These are phyloP conservation scores for Hesperia comma DNA, from an alignment of 2,888 invertebrate genomes.

Conservation along the genomic window DNA sequence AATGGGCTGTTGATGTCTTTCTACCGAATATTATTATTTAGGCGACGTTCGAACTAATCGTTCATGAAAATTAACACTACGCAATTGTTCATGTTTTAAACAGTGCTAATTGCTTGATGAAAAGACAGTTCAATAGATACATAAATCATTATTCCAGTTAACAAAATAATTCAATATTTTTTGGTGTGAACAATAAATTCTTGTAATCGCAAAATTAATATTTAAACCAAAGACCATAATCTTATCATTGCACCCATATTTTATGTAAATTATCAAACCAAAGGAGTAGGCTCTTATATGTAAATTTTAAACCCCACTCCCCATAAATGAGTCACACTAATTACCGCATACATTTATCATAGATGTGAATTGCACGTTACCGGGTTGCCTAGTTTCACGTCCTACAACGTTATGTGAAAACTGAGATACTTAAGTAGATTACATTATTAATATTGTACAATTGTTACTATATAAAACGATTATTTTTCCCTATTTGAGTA, in stretches of 20 bases:
- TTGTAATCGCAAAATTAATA: not conserved
- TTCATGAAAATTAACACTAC: not conserved
- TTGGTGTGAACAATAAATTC: no score
- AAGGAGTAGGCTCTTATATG: constrained; percentile 2
- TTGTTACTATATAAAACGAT: no score
- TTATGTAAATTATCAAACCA: constrained; percentile 8
- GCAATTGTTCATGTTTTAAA: no score
- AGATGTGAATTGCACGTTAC: constrained; percentile 12
- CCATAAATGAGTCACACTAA: constrained; percentile 34
- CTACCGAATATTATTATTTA: constrained; percentile 36
- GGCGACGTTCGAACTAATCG: constrained; percentile 18
- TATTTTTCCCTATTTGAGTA: no score
- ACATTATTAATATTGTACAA: no score
- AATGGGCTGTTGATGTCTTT: constrained; percentile 51
- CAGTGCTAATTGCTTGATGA: no score
- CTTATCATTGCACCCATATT: constrained; percentile 19
- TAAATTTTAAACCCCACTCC: constrained; percentile 1
- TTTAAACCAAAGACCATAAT: constrained; percentile 2
- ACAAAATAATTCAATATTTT: no score
- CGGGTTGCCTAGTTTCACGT: constrained; percentile 14
- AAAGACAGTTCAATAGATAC: no score
- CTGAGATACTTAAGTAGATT: not conserved
- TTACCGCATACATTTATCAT: constrained; percentile 29
- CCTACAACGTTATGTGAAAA: constrained; percentile 12
- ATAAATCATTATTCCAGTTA: no score